Conservation (phyloP, 1,140 invertebrate species). For the Listronotus bonariensis region DNA sequence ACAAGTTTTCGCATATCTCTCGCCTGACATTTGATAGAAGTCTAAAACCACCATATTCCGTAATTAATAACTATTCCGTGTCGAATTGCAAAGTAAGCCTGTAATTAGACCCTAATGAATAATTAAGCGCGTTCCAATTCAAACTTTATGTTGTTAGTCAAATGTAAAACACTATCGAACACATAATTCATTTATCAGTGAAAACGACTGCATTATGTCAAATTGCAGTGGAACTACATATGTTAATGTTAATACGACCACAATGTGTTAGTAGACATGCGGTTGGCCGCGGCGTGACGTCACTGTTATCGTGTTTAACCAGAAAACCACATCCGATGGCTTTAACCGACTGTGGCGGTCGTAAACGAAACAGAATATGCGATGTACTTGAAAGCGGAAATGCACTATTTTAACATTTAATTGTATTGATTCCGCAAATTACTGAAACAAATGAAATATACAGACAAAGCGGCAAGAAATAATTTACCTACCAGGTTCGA, state of each 20-base stretch:
- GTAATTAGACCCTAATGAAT: too few relatives aligned
- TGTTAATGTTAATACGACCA: slow-evolving; percentile 25
- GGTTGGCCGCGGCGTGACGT: slow-evolving; percentile 19
- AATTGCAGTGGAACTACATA: slow-evolving; percentile 19
- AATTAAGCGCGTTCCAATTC: too few relatives aligned
- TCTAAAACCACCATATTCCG: too few relatives aligned
- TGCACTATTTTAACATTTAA: slow-evolving; percentile 10
- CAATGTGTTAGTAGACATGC: slow-evolving; percentile 26
- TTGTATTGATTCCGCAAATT: slow-evolving; percentile 6
- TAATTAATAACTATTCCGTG: too few relatives aligned
- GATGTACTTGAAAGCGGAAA: background rate
- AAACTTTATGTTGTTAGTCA: too few relatives aligned
- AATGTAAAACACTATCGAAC: slow-evolving; percentile 1
- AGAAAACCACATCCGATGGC: slow-evolving; percentile 26
- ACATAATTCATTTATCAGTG: slow-evolving; percentile 15
- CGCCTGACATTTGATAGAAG: too few relatives aligned
- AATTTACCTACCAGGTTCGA: too few relatives aligned
- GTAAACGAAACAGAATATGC: slow-evolving; percentile 8
- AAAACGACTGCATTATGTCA: slow-evolving; percentile 13
- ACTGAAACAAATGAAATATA: too few relatives aligned
- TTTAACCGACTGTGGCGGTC: background rate
- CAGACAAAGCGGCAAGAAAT: too few relatives aligned
- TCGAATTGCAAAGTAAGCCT: too few relatives aligned
- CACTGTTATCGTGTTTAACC: slow-evolving; percentile 28
- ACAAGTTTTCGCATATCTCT: too few relatives aligned